Evolutionary conservation across 2,113 vertebrate genomes (phyloP).

Genomic region (Cynocephalus volans): DNA sequence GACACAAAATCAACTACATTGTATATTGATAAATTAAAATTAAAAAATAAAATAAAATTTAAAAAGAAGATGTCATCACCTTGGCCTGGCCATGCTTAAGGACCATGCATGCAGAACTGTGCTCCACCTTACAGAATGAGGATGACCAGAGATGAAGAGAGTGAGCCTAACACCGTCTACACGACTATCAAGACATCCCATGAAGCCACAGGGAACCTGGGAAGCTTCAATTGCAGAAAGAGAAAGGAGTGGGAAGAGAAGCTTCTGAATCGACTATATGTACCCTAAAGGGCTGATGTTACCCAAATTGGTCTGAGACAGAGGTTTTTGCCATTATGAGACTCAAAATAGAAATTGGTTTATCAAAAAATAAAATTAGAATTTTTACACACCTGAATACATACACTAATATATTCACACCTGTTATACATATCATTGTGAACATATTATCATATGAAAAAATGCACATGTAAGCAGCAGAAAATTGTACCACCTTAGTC

Average conservation of each 20-base stretch:
- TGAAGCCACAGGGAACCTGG: background rate
- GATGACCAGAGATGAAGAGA: background rate
- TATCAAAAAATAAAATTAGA: conserved; percentile 37
- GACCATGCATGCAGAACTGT: background rate
- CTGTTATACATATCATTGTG: background rate
- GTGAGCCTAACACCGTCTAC: background rate
- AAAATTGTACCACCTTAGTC: background rate
- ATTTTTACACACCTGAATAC: background rate
- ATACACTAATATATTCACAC: background rate
- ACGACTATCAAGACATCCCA: background rate
- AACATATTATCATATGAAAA: background rate
- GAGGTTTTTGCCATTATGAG: background rate
- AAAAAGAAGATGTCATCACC: background rate
- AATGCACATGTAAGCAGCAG: background rate
- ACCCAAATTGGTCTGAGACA: background rate
- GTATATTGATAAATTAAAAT: too few species aligned
- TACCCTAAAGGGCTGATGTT: background rate
- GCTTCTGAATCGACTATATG: background rate
- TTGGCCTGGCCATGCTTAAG: background rate
- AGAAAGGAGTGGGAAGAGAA: background rate
- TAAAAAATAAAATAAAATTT: too few species aligned
- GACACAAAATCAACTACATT: too few species aligned
- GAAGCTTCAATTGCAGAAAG: background rate
- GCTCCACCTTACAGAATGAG: background rate
- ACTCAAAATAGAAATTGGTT: background rate